These are phyloP conservation scores for Ariopsis seemanni DNA, from an alignment of 2,113 vertebrate genomes.

Conservation along the genomic window DNA sequence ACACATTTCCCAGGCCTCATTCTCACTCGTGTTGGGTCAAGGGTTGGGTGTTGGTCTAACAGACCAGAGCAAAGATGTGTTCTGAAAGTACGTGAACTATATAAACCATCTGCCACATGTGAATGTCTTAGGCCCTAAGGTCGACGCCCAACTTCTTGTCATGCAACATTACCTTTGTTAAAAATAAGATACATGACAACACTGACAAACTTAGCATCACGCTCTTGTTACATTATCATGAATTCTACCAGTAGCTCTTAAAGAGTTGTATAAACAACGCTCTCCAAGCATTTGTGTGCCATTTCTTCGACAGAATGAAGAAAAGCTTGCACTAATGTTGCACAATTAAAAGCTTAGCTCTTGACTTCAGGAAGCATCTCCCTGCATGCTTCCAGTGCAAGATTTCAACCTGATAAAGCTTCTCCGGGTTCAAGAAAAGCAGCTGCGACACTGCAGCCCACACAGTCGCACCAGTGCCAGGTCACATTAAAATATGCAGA, in stretches of 20 bases:
- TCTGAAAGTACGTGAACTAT: background rate
- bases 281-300: background rate
- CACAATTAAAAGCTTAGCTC: background rate
- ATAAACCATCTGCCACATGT: background rate
- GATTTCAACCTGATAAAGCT: background rate
- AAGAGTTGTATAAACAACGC: background rate
- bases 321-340: background rate
- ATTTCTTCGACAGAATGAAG: background rate
- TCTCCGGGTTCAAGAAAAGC: background rate
- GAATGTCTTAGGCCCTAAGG: background rate
- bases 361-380: background rate
- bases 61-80: background rate
- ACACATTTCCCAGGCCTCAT: background rate
- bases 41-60: background rate
- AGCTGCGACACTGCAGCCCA: constrained; percentile 15
- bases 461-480: constrained; percentile 14
- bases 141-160: background rate
- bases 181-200: background rate
- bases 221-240: background rate
- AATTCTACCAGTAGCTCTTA: background rate
- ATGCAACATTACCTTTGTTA: background rate
- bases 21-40: background rate
- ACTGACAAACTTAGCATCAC: background rate
- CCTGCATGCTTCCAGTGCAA: background rate
- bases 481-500: constrained; percentile 11